Evolutionary conservation across 2,797 vertebrate genomes (phyloP), one percentile per base, ranked within the genome.

Genomic region (Taenioides sp.): DNA sequence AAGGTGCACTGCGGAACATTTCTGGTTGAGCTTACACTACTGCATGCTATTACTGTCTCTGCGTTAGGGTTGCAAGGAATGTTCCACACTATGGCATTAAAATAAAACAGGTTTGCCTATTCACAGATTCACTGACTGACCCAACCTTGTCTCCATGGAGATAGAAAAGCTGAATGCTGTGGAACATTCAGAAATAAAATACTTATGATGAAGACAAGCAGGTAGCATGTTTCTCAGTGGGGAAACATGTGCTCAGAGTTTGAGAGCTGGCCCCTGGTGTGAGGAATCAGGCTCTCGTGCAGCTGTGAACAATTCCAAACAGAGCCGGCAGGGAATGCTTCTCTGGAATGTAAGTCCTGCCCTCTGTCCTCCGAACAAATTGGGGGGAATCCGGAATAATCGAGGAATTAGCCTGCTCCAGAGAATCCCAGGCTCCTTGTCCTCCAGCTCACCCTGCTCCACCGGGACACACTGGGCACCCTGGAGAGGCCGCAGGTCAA

Each of bases 231-330:
- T 20, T 84, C 83, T 69, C 58, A 86, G 81, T 49, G 78, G 25
- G 25, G 25, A 27, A 27, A 27, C 25, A 27, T 27, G 25, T 27
- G 80, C 81, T 72, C 52, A 10, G 2, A 54, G 52, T 47, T 47
- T 17, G 82, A 76, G 23, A 78, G 73, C 88, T 88, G 88, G 93
- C 86, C 89, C 76, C 75, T 85, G 87, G 91, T 86, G 88, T 80
- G 89, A 91, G 86, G 88, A 92, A 93, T 90, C 84, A 81, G 87
- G 84, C 78, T 59, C 62, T 79, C 76, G 70, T 85, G 78, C 85
- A 92, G 88, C 91, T 88, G 87, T 79, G 84, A 91, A 88, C 86
- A 75, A 93, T 93, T 92, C 89, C 89, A 87, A 92, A 90, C 85
- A 84, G 83, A 69, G 79, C 82, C 80, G 79, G 88, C 20, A 7